Evolutionary conservation across 2,888 invertebrate genomes (phyloP).

Genomic region (Carpatolechia fugitivella): DNA sequence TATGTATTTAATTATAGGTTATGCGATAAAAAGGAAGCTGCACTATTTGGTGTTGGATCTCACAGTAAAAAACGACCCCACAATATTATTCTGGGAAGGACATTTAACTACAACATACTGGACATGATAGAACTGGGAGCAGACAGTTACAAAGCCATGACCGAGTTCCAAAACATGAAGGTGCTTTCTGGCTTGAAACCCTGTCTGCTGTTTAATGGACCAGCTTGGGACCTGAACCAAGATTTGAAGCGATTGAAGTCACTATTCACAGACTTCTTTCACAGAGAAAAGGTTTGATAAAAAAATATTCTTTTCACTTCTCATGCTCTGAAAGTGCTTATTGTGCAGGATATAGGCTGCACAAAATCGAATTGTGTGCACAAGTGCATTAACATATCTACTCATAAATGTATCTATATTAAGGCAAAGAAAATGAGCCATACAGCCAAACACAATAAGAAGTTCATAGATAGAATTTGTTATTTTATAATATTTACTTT

Average conservation of each 20-base stretch:
- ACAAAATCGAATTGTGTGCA: no score
- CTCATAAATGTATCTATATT: no score
- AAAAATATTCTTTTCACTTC: no score
- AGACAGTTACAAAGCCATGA: constrained; percentile 87
- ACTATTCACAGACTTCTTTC: constrained; percentile 94
- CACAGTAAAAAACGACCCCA: constrained; percentile 97
- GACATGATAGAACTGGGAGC: constrained; percentile 98
- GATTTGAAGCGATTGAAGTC: constrained; percentile 92
- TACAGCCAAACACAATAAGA: no score
- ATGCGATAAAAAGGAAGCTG: constrained; percentile 90
- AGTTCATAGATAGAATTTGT: no score
- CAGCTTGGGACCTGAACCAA: constrained; percentile 90
- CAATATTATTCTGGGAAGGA: constrained; percentile 93
- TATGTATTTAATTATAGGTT: constrained; percentile 55
- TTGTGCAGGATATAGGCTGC: no score
- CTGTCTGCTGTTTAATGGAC: constrained; percentile 94
- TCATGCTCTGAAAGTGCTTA: no score
- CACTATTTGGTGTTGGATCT: constrained; percentile 93
- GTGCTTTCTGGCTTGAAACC: constrained; percentile 92
- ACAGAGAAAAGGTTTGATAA: constrained; percentile 82
- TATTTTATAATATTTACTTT: no score
- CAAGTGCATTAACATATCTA: no score
- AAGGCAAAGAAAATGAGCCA: no score
- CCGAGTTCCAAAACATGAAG: constrained; percentile 89
- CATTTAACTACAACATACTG: constrained; percentile 92